These are phyloP conservation scores for Geotrupes spiniger DNA, from an alignment of 2,888 invertebrate genomes.

Conservation along the genomic window DNA sequence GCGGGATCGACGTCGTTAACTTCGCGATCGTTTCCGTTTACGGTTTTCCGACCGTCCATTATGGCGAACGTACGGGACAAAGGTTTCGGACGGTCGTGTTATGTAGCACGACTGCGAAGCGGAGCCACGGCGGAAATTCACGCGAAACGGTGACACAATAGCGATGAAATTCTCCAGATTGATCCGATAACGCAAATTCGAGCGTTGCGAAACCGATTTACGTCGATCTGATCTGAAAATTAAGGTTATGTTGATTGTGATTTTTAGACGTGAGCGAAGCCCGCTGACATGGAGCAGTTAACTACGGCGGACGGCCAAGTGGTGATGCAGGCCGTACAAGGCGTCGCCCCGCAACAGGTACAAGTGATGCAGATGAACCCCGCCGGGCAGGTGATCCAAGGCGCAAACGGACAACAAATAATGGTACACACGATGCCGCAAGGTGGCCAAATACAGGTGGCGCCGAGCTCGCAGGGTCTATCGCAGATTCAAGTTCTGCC, in stretches of 20 bases:
- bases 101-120: too few species aligned
- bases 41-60: conserved; percentile 20
- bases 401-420: conserved; percentile 68
- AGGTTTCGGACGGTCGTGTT: conserved; percentile 12
- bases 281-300: conserved; percentile 57
- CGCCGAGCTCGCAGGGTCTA: conserved; percentile 61
- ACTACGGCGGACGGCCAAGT: conserved; percentile 60
- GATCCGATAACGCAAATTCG: too few species aligned
- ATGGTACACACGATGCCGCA: conserved; percentile 68
- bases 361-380: conserved; percentile 59
- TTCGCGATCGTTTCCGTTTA: conserved; percentile 22
- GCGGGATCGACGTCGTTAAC: conserved; percentile 23
- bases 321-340: conserved; percentile 55
- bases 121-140: too few species aligned
- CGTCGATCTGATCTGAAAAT: too few species aligned
- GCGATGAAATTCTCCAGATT: too few species aligned
- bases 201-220: too few species aligned
- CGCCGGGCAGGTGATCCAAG: conserved; percentile 62
- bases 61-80: conserved; percentile 24
- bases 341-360: conserved; percentile 60
- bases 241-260: conserved; percentile 12
- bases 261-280: conserved; percentile 2
- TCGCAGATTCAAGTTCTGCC: conserved; percentile 75
- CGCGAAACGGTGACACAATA: too few species aligned
- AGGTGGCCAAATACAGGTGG: conserved; percentile 61